Conservation (phyloP, 1,140 invertebrate species). For the Copidosoma floridanum region DNA sequence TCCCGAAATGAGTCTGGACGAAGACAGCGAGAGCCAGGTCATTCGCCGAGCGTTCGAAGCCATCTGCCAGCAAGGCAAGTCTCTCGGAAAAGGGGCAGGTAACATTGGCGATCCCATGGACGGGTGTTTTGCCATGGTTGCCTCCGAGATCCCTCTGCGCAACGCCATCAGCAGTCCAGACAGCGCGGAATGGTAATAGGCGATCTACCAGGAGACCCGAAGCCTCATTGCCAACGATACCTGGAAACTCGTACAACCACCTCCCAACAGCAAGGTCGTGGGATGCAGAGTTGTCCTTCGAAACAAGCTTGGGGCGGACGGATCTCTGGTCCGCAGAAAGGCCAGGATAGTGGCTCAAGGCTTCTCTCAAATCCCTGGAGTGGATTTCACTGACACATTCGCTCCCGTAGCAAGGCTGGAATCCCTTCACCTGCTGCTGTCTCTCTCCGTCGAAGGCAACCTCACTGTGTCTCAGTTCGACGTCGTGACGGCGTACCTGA, state of each 20-base stretch:
- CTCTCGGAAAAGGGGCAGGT: neutral
- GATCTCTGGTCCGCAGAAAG: slow-evolving; percentile 18
- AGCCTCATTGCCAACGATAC: slow-evolving; percentile 8
- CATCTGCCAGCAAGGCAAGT: no score
- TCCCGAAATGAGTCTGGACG: no score
- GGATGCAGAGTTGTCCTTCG: slow-evolving; percentile 5
- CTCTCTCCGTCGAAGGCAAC: neutral
- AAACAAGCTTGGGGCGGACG: slow-evolving; percentile 13
- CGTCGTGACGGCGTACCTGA: slow-evolving; percentile 23
- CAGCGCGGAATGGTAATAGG: slow-evolving; percentile 10
- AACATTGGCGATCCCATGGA: no score
- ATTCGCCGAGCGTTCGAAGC: no score
- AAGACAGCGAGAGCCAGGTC: neutral
- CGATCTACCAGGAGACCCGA: slow-evolving; percentile 15
- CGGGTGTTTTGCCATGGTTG: no score
- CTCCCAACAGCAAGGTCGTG: slow-evolving; percentile 4
- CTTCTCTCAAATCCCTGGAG: slow-evolving; percentile 24
- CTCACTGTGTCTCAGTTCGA: slow-evolving; percentile 20
- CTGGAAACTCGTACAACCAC: neutral
- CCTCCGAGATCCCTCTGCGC: slow-evolving; percentile 13
- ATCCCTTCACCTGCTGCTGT: slow-evolving; percentile 4
- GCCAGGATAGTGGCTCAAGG: slow-evolving; percentile 30
- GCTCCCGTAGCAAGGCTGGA: slow-evolving; percentile 10
- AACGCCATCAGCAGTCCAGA: slow-evolving; percentile 24
- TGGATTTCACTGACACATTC: slow-evolving; percentile 26